These are phyloP conservation scores for Glareola pratincola DNA, from an alignment of 2,113 vertebrate genomes.

Conservation along the genomic window DNA sequence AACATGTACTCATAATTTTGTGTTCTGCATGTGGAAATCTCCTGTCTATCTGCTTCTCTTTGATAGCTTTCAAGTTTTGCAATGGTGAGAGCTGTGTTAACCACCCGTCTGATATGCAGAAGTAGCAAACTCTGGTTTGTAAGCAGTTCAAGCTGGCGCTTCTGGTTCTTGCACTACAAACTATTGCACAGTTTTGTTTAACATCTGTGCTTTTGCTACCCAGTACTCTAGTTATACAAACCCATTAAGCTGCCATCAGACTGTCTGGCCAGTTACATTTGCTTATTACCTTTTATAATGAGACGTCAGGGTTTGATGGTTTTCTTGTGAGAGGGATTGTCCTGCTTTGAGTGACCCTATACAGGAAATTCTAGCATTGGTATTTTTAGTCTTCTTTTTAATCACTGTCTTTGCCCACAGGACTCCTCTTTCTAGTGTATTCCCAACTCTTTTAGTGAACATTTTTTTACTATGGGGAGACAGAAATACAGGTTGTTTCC, in stretches of 20 bases:
- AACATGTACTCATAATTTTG: accelerated
- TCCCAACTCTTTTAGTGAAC: not conserved
- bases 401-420: not conserved
- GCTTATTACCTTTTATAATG: not conserved
- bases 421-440: not conserved
- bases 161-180: not conserved
- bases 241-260: not conserved
- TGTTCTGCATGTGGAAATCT: not conserved
- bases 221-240: not conserved
- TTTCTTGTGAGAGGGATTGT: not conserved
- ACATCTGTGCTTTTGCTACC: not conserved
- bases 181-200: not conserved
- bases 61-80: not conserved
- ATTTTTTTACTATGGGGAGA: not conserved
- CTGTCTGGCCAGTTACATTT: not conserved
- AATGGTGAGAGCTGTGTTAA: not conserved
- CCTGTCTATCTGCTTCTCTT: accelerated
- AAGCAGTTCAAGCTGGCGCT: not conserved
- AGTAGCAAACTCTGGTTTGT: not conserved
- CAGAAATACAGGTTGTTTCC: not conserved
- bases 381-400: not conserved
- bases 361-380: not conserved
- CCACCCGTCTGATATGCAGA: accelerated
- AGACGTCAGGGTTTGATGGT: not conserved
- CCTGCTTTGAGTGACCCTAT: not conserved